Evolutionary conservation across 2,113 vertebrate species (phyloP), one percentile per base, ranked within the genome.

Genomic region (Catharus bicknelli): DNA sequence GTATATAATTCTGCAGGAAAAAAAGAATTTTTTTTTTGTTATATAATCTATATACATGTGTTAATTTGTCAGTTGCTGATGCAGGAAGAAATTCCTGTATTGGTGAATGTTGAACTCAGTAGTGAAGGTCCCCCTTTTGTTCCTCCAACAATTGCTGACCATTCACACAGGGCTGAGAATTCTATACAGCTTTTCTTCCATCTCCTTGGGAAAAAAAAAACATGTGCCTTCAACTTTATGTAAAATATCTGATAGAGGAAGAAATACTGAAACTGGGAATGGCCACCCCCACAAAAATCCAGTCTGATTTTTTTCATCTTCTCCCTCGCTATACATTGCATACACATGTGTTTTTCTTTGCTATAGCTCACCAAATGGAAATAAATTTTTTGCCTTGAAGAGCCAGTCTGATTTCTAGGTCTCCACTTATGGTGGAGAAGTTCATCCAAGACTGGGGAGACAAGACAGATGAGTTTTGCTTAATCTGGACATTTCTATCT

Each of bases 151-250:
- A 13, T 5, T 86, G 10, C 7, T 74, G 26, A 77, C 12, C 12
- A 11, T 45, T 90, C 1, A 1, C 5, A 62, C 4, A 47, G 0
- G 1, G 8, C 3, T 66, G 12, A 91, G 21, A 83, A 64, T 5
- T 36, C 8, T 34, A 54, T 16, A 57, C 8, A 70, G 6, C 16
- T 67, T 69, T 91, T 73, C 13, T 85, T 73, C 27, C 27, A 32
- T 12, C 18, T 64, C 19, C 10, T 72, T 51, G 32, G 16, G 16
- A 13, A 47, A 61, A 67, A 61, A 67, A 67, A 69, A 40, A 0
- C 4, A n/a, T 48, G 73, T 16, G 3, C 8, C 12, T 76, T 68
- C 50, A 73, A 17, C 17, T 51, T 76, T 68, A 59, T 48, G 16
- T 34, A 48, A 42, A 16, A 73, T 21, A 59, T 8, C 21, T 76